Evolutionary conservation across 2,113 vertebrate genomes (phyloP).

Genomic region (Sinocyclocheilus rhinocerous): DNA sequence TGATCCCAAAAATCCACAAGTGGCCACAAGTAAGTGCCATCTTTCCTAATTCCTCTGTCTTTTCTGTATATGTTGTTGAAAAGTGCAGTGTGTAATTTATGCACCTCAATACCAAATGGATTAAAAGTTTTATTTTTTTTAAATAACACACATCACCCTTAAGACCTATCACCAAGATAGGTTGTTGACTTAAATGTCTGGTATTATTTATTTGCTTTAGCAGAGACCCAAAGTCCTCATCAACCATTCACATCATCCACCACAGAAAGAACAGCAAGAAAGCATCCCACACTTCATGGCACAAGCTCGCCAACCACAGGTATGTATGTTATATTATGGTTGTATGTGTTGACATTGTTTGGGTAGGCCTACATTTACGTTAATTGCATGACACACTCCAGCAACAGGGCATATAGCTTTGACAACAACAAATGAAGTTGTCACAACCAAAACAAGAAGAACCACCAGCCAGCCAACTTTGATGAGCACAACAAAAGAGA

Average conservation of each 20-base stretch:
- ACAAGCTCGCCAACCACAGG: slow-evolving; percentile 1
- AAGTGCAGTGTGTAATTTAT: neutral
- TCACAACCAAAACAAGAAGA: slow-evolving; percentile 12
- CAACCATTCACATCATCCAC: neutral
- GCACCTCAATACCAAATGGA: neutral
- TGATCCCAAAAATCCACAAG: neutral
- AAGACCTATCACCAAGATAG: neutral
- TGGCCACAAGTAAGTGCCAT: neutral
- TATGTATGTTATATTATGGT: slow-evolving; percentile 16
- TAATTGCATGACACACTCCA: slow-evolving; percentile 31
- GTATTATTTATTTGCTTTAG: neutral
- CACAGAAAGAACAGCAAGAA: neutral
- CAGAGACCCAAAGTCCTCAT: neutral
- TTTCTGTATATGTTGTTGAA: neutral
- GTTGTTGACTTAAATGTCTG: neutral
- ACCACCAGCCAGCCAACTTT: neutral
- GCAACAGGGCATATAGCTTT: slow-evolving; percentile 28
- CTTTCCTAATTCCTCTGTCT: neutral
- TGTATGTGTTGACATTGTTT: neutral
- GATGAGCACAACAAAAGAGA: slow-evolving; percentile 31
- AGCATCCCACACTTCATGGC: neutral
- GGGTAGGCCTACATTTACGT: slow-evolving; percentile 2
- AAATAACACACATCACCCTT: neutral
- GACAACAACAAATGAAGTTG: slow-evolving; percentile 37
- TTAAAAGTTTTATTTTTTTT: too few species aligned